phyloP scores from a whole-genome alignment of 30 jellyfish, hydroid and myxozoan genomes.

The Turritopsis dohrnii region DNA sequence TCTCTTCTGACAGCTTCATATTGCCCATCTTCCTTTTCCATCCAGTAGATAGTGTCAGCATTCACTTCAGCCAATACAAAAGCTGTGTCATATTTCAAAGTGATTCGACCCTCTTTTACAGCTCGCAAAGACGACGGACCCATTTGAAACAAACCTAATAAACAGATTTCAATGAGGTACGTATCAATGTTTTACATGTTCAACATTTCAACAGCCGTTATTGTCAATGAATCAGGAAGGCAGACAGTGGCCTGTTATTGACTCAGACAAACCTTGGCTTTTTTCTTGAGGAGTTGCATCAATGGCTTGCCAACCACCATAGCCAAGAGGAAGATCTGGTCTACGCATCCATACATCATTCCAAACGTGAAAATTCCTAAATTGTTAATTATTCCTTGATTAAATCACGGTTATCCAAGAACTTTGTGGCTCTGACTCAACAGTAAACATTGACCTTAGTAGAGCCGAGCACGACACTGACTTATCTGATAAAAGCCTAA shows the following conservation, averaged over 20 bases:
- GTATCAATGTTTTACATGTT: too few relatives aligned
- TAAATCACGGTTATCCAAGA: too few relatives aligned
- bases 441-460: too few relatives aligned
- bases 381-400: background rate
- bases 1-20: constrained; percentile 55
- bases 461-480: too few relatives aligned
- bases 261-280: constrained; percentile 53
- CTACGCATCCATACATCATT: constrained; percentile 90
- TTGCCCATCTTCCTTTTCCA: constrained; percentile 45
- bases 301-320: constrained; percentile 97
- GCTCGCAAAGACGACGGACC: constrained; percentile 96
- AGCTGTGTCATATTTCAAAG: constrained; percentile 53
- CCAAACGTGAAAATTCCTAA: constrained; percentile 95
- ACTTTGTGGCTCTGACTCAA: too few relatives aligned
- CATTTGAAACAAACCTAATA: constrained; percentile 70
- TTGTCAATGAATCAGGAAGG: too few relatives aligned
- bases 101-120: constrained; percentile 80
- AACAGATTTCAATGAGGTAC: too few relatives aligned
- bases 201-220: too few relatives aligned
- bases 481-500: too few relatives aligned
- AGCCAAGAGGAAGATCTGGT: constrained; percentile 73
- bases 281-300: constrained; percentile 97
- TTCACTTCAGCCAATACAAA: constrained; percentile 96
- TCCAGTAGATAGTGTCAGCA: constrained; percentile 74
- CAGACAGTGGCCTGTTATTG: too few relatives aligned